Conservation (phyloP, 2,888 invertebrate genomes). For the Drepana falcataria region DNA sequence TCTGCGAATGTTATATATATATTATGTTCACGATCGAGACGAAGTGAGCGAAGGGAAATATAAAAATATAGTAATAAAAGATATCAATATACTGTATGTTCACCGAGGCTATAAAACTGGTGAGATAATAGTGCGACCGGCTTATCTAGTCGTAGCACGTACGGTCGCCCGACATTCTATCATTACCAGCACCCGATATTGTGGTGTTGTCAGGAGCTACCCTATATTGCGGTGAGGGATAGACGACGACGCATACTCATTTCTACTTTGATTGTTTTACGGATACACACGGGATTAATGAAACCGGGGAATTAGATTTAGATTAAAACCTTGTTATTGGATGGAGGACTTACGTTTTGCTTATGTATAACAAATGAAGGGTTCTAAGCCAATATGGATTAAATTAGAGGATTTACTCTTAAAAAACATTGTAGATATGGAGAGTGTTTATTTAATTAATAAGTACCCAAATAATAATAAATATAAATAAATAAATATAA, state of each 20-base stretch:
- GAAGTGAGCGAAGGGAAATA: neutral
- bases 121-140: constrained; percentile 14
- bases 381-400: constrained; percentile 2
- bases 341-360: neutral
- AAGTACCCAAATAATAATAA: too few relatives aligned
- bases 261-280: constrained; percentile 1
- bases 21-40: neutral
- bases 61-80: constrained; percentile 8
- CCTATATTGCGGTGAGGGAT: neutral
- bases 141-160: constrained; percentile 21
- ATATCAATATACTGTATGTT: constrained; percentile 16
- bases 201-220: constrained; percentile 12
- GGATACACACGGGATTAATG: neutral
- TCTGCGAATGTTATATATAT: too few relatives aligned
- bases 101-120: constrained; percentile 19
- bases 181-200: constrained; percentile 29
- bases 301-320: neutral
- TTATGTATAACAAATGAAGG: constrained; percentile 7
- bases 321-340: neutral
- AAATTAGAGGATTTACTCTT: too few relatives aligned
- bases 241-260: neutral
- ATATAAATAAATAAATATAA: too few relatives aligned
- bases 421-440: too few relatives aligned
- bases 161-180: constrained; percentile 25
- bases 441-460: too few relatives aligned